Evolutionary conservation across 2,113 vertebrate genomes (phyloP), one percentile per base, ranked within the genome.

Genomic region (Ophiodon elongatus): DNA sequence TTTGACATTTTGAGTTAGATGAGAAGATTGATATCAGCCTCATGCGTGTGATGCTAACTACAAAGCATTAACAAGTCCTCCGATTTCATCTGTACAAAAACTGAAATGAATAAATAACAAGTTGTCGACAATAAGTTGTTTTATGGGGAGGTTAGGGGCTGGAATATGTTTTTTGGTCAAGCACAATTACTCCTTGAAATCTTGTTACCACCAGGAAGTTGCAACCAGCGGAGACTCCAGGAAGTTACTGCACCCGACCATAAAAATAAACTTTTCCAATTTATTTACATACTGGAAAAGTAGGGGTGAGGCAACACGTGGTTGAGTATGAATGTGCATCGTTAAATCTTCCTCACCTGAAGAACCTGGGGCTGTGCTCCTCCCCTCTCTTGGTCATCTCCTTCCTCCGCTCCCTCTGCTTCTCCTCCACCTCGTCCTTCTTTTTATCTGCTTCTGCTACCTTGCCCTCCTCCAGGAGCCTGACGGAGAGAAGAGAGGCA

Each of bases 381-480:
- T 98, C 96, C 73, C 96, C 96, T 83, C 84, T 96, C 79, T 98
- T 97, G 35, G 95, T 94, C 96, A 98, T 96, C n/a, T 97, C 96
- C 41, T 96, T 96, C 77, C 97, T 96, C 60, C 96, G 91, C 56
- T 97, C 96, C 8, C 98, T 92, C 89, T 99, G 98, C 4, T 97
- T 95, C 93, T 97, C 96, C 91, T 99, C 98, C 2, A 98, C 96
- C 65, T 96, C 94, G 0, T 97, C 96, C 86, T 99, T 99, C 87
- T 94, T 96, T 13, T 96, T 95, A 85, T 98, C 97, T 0, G 97
- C 96, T 0, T 97, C 97, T 0, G 94, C 85, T 27, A 96, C 90
- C 29, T 97, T 97, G 0, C 97, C 98, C 59, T 97, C 95, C 88
- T 99, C 98, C 87, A 98, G 91, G 68, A 97, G 96, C 93, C 98